Percentiles rank a stretch among this genome's conserved stretches.
Evolutionary conservation across 1,140 invertebrate genomes (phyloP).

Genomic region (Eulimnadia texana): DNA sequence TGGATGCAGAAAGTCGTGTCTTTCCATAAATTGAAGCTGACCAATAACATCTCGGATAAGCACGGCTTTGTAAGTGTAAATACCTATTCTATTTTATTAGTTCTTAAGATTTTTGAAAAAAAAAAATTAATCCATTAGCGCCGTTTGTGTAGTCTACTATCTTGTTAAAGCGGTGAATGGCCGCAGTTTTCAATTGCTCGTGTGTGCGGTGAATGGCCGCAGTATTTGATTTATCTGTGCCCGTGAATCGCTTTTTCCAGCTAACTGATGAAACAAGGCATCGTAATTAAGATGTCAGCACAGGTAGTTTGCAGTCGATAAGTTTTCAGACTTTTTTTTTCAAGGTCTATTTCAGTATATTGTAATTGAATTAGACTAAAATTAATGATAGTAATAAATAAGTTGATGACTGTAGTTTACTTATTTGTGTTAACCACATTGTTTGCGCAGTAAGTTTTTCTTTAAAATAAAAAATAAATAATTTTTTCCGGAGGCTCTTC

Average conservation of each 20-base stretch:
- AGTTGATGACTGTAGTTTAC: no score
- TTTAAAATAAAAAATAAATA: no score
- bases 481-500: neutral
- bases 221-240: no score
- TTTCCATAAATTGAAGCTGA: conserved; percentile 97
- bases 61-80: conserved; percentile 96
- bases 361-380: no score
- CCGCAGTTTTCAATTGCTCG: no score
- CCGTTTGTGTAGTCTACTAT: conserved; percentile 18
- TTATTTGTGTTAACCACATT: neutral
- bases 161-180: conserved; percentile 19
- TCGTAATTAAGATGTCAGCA: neutral
- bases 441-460: no score
- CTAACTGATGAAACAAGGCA: neutral
- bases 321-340: no score
- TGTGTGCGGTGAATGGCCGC: no score
- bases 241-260: no score
- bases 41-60: conserved; percentile 99
- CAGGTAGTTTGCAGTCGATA: conserved; percentile 5
- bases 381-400: no score
- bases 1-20: conserved; percentile 99
- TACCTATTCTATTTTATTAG: conserved; percentile 1
- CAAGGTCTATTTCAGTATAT: no score
- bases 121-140: conserved; percentile 9
- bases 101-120: neutral